Evolutionary conservation across 30 jellyfish, hydroid and myxozoan species (phyloP).

Genomic region (Rhopilema esculentum): DNA sequence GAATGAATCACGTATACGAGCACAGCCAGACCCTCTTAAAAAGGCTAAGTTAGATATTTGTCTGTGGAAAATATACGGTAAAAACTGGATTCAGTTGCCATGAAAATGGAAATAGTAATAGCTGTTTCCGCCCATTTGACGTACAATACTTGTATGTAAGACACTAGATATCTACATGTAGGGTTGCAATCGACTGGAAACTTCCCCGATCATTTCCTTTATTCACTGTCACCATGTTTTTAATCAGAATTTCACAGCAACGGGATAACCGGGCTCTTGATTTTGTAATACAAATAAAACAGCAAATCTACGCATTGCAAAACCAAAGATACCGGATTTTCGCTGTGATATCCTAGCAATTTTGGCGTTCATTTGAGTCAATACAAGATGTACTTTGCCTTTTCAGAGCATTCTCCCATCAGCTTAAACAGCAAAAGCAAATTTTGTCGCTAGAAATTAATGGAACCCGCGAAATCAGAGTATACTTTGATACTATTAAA

Average conservation of each 20-base stretch:
- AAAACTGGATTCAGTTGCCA: background rate
- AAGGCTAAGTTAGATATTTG: no score
- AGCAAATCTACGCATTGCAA: background rate
- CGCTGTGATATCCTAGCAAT: background rate
- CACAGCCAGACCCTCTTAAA: no score
- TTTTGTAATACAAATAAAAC: background rate
- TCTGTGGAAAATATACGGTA: no score
- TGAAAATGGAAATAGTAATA: background rate
- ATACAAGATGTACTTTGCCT: no score
- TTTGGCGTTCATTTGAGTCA: no score
- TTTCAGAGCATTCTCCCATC: no score
- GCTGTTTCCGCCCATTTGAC: background rate
- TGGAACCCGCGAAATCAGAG: no score
- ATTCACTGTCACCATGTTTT: slow-evolving; percentile 43
- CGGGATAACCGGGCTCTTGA: slow-evolving; percentile 52
- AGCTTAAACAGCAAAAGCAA: no score
- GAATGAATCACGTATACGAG: no score
- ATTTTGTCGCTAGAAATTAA: no score
- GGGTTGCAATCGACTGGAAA: slow-evolving; percentile 21
- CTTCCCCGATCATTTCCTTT: slow-evolving; percentile 44
- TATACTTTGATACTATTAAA: no score
- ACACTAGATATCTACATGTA: background rate
- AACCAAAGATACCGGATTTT: background rate
- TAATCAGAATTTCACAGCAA: slow-evolving; percentile 33
- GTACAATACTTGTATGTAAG: background rate